These are phyloP conservation scores for Craterocephalus amniculus DNA, from an alignment of 2,797 vertebrate genomes.

Conservation along the genomic window DNA sequence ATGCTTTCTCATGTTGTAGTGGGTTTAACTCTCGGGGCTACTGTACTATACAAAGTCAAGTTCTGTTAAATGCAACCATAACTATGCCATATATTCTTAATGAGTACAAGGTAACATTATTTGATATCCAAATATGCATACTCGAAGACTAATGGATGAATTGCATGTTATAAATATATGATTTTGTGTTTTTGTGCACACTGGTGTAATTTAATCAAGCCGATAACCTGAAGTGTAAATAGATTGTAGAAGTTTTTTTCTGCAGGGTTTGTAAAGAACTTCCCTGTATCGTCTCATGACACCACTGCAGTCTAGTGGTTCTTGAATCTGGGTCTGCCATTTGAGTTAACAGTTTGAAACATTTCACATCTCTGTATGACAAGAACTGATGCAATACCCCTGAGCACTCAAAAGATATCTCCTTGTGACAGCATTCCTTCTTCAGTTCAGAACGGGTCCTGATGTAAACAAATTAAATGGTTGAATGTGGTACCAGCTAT, in stretches of 20 bases:
- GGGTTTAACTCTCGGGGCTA: neutral
- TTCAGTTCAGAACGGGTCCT: slow-evolving; percentile 59
- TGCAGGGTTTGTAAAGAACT: slow-evolving; percentile 53
- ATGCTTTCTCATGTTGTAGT: neutral
- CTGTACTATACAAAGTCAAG: neutral
- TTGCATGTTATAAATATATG: neutral
- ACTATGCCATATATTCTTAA: neutral
- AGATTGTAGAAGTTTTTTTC: slow-evolving; percentile 45
- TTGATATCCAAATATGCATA: neutral
- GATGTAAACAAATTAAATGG: slow-evolving; percentile 40
- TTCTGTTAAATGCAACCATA: neutral
- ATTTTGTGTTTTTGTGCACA: neutral
- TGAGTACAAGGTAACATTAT: neutral
- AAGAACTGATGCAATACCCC: slow-evolving; percentile 77
- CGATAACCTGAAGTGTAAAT: slow-evolving; percentile 41
- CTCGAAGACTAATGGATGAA: neutral
- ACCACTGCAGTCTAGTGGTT: slow-evolving; percentile 47
- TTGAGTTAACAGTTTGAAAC: slow-evolving; percentile 77
- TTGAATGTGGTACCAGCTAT: slow-evolving; percentile 23
- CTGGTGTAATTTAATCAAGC: slow-evolving; percentile 24
- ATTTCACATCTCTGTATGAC: slow-evolving; percentile 77
- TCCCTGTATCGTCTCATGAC: slow-evolving; percentile 54
- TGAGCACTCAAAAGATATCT: slow-evolving; percentile 77
- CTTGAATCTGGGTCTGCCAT: slow-evolving; percentile 73
- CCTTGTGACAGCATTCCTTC: slow-evolving; percentile 70